These are phyloP conservation scores for Numenius arquata DNA, from an alignment of 2,113 vertebrate genomes.

Conservation along the genomic window DNA sequence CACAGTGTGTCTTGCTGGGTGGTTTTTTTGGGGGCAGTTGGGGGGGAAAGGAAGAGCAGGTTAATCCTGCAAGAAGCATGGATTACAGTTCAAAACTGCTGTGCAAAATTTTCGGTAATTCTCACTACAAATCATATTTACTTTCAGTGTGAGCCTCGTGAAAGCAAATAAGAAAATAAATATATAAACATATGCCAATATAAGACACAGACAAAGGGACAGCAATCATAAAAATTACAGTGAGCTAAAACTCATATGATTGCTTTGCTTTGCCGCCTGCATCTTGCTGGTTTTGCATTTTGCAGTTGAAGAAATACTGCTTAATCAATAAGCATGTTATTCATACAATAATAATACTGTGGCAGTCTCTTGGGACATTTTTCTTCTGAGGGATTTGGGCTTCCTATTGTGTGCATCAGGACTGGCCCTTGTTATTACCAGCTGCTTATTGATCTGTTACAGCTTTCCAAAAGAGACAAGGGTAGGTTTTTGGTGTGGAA, in stretches of 20 bases:
- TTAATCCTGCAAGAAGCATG: neutral
- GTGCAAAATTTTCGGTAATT: neutral
- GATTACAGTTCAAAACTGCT: neutral
- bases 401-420: neutral
- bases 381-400: neutral
- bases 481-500: neutral
- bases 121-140: neutral
- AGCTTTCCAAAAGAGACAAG: neutral
- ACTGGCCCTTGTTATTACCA: neutral
- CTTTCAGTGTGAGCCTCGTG: neutral
- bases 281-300: slow-evolving; percentile 37
- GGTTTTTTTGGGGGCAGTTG: neutral
- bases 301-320: neutral
- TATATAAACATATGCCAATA: neutral
- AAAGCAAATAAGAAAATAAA: neutral
- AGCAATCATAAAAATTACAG: neutral
- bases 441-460: neutral
- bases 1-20: neutral
- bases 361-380: neutral
- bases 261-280: neutral
- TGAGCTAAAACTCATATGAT: neutral
- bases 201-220: neutral
- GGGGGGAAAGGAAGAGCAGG: neutral
- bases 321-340: slow-evolving; percentile 4
- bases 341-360: neutral